Conservation (phyloP, 1,140 invertebrate species). For the Ceratina calcarata region DNA sequence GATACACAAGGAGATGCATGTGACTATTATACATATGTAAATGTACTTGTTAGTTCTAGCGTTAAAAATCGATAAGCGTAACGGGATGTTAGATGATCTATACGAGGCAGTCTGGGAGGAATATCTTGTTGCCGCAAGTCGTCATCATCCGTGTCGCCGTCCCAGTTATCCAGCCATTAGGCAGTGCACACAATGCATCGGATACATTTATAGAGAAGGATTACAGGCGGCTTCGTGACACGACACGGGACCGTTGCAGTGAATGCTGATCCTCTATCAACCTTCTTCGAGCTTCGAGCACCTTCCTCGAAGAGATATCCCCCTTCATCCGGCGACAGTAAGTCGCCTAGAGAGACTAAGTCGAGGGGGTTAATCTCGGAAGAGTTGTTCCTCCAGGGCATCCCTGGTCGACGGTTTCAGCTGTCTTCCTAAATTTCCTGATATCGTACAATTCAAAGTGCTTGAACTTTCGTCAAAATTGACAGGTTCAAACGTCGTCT, state of each 20-base stretch:
- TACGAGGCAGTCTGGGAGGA: not conserved
- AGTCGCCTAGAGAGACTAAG: slow-evolving; percentile 39
- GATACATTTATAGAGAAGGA: slow-evolving; percentile 20
- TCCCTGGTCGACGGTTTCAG: not conserved
- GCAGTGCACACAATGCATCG: slow-evolving; percentile 32
- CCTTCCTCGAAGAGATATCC: slow-evolving; percentile 28
- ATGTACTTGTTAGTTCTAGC: not conserved
- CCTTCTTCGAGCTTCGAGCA: slow-evolving; percentile 38
- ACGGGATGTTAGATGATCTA: not conserved
- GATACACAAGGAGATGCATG: too few relatives aligned
- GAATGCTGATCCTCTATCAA: slow-evolving; percentile 53
- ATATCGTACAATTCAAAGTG: not conserved
- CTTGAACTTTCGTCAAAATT: too few relatives aligned
- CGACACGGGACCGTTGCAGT: slow-evolving; percentile 2
- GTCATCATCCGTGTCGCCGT: not conserved
- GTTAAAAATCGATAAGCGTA: not conserved
- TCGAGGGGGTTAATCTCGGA: slow-evolving; percentile 45
- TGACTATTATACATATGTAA: too few relatives aligned
- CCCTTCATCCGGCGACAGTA: slow-evolving; percentile 23
- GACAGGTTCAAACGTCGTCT: too few relatives aligned
- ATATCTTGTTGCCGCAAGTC: not conserved
- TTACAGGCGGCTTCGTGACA: slow-evolving; percentile 7
- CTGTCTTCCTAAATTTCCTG: not conserved
- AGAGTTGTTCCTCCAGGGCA: not conserved
- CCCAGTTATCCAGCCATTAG: slow-evolving; percentile 20